Conservation (phyloP, 92 coral and sea anemone species). For the Actinostola sp. region DNA sequence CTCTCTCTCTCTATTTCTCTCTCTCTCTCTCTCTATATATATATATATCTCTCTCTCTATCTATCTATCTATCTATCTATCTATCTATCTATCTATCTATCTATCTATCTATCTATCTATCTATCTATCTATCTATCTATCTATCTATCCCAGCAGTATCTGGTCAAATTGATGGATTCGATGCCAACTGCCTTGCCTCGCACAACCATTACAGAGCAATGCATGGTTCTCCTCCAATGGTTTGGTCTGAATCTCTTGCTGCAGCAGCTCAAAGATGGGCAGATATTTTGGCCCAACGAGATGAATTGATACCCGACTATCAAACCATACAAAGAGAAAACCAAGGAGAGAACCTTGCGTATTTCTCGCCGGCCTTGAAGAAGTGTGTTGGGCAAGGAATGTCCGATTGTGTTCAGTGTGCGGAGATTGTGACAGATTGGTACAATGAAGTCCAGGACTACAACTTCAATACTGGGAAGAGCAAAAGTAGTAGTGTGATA, state of each 20-base stretch:
- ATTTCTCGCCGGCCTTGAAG: conserved; percentile 71
- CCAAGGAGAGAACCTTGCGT: conserved; percentile 88
- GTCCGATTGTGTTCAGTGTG: conserved; percentile 66
- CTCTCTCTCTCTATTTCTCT: too few relatives aligned
- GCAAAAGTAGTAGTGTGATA: conserved; percentile 27
- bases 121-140: too few relatives aligned
- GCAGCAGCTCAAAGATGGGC: conserved; percentile 87
- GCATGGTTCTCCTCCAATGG: neutral
- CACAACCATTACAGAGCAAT: too few relatives aligned
- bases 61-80: too few relatives aligned
- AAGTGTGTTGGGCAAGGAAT: conserved; percentile 63
- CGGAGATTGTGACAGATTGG: conserved; percentile 77
- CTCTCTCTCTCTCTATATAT: too few relatives aligned
- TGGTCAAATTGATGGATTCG: neutral
- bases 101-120: too few relatives aligned
- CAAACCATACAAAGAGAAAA: conserved; percentile 47
- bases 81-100: too few relatives aligned
- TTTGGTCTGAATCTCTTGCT: conserved; percentile 80
- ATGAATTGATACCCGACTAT: conserved; percentile 72
- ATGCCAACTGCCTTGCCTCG: conserved; percentile 55
- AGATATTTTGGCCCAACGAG: conserved; percentile 69
- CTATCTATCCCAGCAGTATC: too few relatives aligned
- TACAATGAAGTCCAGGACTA: conserved; percentile 75
- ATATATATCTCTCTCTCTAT: too few relatives aligned
- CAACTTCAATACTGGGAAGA: conserved; percentile 59